Conservation (phyloP, 2,113 vertebrate genomes). For the Pseudonaja textilis region DNA sequence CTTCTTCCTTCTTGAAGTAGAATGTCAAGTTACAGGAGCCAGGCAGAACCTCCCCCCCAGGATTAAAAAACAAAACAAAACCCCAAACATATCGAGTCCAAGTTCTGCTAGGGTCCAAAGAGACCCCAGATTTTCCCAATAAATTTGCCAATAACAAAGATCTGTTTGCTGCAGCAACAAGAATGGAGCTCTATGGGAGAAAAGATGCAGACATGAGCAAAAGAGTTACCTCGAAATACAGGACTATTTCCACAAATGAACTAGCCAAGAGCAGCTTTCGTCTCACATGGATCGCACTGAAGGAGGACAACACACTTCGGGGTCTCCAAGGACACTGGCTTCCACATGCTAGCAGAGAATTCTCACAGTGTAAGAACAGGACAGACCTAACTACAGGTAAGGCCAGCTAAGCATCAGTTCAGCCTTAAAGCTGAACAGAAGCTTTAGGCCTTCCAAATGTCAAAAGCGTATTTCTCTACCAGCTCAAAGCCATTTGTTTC, state of each 20-base stretch:
- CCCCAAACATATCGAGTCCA: background rate
- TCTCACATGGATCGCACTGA: slow-evolving; percentile 81
- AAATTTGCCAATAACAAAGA: slow-evolving; percentile 13
- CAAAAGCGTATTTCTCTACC: background rate
- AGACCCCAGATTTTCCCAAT: slow-evolving; percentile 17
- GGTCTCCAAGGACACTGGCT: slow-evolving; percentile 84
- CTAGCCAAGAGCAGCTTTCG: slow-evolving; percentile 87
- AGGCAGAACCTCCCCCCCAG: slow-evolving; percentile 22
- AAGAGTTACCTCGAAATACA: slow-evolving; percentile 86
- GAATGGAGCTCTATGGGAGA: slow-evolving; percentile 59
- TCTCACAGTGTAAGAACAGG: slow-evolving; percentile 79
- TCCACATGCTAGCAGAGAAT: slow-evolving; percentile 81
- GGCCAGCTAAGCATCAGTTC: slow-evolving; percentile 9
- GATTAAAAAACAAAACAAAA: slow-evolving; percentile 2
- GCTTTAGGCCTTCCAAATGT: background rate
- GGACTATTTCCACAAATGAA: slow-evolving; percentile 85
- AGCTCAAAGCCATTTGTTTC: background rate
- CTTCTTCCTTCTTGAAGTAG: slow-evolving; percentile 1
- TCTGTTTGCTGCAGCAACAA: slow-evolving; percentile 31
- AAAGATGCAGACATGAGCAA: slow-evolving; percentile 87
- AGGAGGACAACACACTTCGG: slow-evolving; percentile 83
- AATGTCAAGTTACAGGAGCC: slow-evolving; percentile 10
- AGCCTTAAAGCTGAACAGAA: slow-evolving; percentile 22
- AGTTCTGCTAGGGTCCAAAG: slow-evolving; percentile 13
- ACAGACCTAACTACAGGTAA: slow-evolving; percentile 52